Evolutionary conservation across 2,888 invertebrate genomes (phyloP), one percentile per base, ranked within the genome.

Genomic region (Leptinotarsa haldemani): DNA sequence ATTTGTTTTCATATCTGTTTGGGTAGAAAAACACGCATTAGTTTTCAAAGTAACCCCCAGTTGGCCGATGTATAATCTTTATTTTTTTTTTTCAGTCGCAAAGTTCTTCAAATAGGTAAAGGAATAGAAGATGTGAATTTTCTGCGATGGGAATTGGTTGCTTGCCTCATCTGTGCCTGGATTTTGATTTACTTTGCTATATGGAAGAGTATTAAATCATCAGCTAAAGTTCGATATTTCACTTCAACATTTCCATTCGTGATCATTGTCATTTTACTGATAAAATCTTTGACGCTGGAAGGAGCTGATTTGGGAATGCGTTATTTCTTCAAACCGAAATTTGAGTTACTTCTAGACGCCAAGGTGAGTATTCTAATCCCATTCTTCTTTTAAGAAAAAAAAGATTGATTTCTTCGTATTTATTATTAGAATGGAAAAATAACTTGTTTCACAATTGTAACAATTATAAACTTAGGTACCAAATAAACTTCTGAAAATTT

Each of bases 131-230:
- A 91, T 81, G 93, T 94, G 48, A 96, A 95, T 74, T 90, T 89
- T 78, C 89, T 97, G 85, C 91, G 96, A 82, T 96, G 96, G 95
- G 96, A 97, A 85, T 88, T 98, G 75, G 94, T 96, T 47, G 94
- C 96, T 65, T 96, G 97, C 84, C 90, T 98, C 71, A 90, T 97
- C 69, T 93, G 95, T 83, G 96, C 97, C 78, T 98, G 98, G 98
- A 91, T 97, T 77, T 89, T 98, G 82, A 96, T 98, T 70, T 98
- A 98, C 88, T 96, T 98, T 88, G 96, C 97, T 80, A 93, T 98
- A 68, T 98, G 97, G 96, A 98, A 97, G 88, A 97, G 97, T 78
- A 95, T 97, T 75, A 95, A 95, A 86, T 96, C 97, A n/a, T 97
- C 97, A 67, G 95, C 95, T 50, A 94, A 94, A 90, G 93, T 97